Conservation (phyloP, 2,888 invertebrate genomes). For the Tipula helvola region DNA sequence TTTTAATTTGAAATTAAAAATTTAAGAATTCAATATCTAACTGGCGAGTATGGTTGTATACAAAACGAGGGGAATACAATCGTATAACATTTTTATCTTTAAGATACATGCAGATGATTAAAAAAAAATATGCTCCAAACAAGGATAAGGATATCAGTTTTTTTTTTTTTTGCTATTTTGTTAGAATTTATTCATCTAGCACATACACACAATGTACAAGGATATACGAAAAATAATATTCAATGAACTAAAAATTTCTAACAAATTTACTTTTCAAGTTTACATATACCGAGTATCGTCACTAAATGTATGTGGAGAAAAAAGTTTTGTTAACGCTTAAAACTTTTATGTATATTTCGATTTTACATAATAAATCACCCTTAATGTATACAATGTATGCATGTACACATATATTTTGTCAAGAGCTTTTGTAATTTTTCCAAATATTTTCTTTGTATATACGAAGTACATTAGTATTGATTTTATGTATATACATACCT, state of each 20-base stretch:
- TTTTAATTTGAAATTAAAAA: not conserved
- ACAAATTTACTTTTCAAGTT: not conserved
- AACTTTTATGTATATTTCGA: not conserved
- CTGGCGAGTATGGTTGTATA: not conserved
- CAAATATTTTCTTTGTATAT: not conserved
- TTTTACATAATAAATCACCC: not conserved
- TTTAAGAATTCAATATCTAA: not conserved
- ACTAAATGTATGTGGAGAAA: not conserved
- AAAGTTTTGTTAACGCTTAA: slow-evolving; percentile 4
- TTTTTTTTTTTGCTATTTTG: not conserved
- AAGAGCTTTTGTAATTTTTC: not conserved
- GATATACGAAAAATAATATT: not conserved
- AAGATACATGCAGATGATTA: not conserved
- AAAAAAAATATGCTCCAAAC: not conserved
- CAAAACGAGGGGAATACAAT: not conserved
- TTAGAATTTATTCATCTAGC: not conserved
- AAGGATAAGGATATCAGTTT: not conserved
- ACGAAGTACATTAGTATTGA: not conserved
- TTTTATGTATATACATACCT: not conserved
- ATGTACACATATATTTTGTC: not conserved
- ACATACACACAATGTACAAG: not conserved
- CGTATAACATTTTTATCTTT: not conserved
- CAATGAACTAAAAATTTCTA: not conserved
- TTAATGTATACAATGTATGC: not conserved
- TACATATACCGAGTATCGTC: not conserved